Evolutionary conservation across 2,797 vertebrate genomes (phyloP), one percentile per base, ranked within the genome.

Genomic region (Cryptoblepharus egeriae): DNA sequence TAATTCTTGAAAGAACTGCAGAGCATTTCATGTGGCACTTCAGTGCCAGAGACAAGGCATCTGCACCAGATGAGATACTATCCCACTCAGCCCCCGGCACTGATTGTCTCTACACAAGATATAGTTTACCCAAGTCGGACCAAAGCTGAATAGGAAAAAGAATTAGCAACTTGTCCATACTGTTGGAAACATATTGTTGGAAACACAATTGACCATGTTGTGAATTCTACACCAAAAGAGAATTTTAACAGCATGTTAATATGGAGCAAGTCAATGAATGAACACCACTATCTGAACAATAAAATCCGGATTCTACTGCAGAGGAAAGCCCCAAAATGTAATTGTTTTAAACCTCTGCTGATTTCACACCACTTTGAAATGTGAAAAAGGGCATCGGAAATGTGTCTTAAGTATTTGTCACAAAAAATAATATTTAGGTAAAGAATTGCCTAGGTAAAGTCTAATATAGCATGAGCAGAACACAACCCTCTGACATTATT

Each of bases 311-410:
- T 81, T 26, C 26, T 77, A 37, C 22, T 1, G 0, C 45, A 78
- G 87, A 1, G 13, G 26, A 87, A 39, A 84, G 82, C 77, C 3
- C 86, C 49, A 45, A 87, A 92, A 93, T 80, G 72, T 8, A 60
- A 84, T 71, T 74, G 45, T 55, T 81, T 87, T 78, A 86, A 91
- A 86, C 52, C 71, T 87, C 80, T 32, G 67, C 80, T 75, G 71
- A 64, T 73, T 75, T 82, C 2, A 2, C 0, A n/a, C 68, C 64
- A 92, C 72, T 69, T 71, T 71, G 75, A 80, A 45, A 88, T 86
- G 69, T 61, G 58, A 5, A 52, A 69, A 86, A 89, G 45, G 79
- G 4, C 69, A 63, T 35, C 49, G 45, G 80, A 85, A 87, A 86
- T 55, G 77, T 0, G 1, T 22, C 52, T 89, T 83, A 75, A 42